phyloP scores from a whole-genome alignment of 2,113 vertebrate species.

The Oxyura jamaicensis region DNA sequence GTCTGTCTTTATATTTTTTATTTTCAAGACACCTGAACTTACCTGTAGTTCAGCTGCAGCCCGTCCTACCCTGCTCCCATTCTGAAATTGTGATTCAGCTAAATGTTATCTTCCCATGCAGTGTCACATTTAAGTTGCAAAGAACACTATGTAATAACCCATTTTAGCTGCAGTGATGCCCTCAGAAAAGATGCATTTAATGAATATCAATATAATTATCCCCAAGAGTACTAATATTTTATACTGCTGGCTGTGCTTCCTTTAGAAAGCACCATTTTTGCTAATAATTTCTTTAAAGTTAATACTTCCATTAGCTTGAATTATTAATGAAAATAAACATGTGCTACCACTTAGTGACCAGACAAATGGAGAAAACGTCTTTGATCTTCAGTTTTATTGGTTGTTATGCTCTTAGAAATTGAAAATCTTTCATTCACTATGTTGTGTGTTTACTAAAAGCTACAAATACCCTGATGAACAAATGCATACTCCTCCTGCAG shows the following conservation, averaged over 20 bases:
- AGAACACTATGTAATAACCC: background rate
- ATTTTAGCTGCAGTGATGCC: background rate
- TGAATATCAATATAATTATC: conserved; percentile 50
- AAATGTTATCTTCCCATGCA: background rate
- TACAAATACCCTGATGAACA: conserved; percentile 29
- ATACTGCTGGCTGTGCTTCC: conserved; percentile 31
- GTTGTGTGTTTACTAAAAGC: conserved; percentile 72
- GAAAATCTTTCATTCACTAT: conserved; percentile 60
- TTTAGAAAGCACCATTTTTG: conserved; percentile 54
- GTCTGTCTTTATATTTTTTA: background rate
- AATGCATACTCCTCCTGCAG: conserved; percentile 39
- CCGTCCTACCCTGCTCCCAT: background rate
- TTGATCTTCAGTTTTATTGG: conserved; percentile 66
- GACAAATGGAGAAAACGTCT: conserved; percentile 67
- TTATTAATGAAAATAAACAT: conserved; percentile 77
- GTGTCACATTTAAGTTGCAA: background rate
- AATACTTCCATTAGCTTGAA: conserved; percentile 77
- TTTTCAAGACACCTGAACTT: background rate
- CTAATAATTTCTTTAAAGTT: conserved; percentile 75
- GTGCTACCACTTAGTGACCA: conserved; percentile 66
- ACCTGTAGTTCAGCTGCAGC: background rate
- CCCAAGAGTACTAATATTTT: conserved; percentile 19
- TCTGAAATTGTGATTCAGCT: background rate
- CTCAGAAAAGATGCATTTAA: conserved; percentile 60
- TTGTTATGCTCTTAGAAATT: conserved; percentile 21